Percentiles rank a stretch among this genome's conserved stretches.
phyloP scores from a whole-genome alignment of 2,888 invertebrate genomes.

The Kryphioiulus occultus region DNA sequence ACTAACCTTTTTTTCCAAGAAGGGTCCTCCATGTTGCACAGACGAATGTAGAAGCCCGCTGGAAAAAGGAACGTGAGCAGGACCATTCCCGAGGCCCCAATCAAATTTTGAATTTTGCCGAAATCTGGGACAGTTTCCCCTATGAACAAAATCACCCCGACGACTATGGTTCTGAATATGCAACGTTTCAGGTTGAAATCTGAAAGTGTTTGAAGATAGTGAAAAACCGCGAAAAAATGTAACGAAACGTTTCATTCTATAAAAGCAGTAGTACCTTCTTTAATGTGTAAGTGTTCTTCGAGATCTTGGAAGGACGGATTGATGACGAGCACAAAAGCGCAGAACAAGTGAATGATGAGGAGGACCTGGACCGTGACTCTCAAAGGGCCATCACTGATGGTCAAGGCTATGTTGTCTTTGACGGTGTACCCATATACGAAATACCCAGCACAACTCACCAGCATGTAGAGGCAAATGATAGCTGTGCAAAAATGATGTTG shows the following conservation, averaged over 20 bases:
- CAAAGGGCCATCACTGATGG: conserved; percentile 67
- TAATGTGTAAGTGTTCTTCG: conserved; percentile 71
- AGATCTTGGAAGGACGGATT: conserved; percentile 77
- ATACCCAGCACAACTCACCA: conserved; percentile 67
- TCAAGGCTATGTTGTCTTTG: conserved; percentile 68
- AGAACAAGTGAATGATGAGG: conserved; percentile 72
- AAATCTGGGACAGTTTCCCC: conserved; percentile 75
- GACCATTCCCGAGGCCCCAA: conserved; percentile 75
- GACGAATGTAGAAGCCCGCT: conserved; percentile 71
- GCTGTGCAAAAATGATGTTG: neutral
- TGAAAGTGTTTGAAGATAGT: conserved; percentile 59
- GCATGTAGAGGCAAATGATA: neutral
- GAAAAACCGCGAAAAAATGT: neutral
- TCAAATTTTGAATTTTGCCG: conserved; percentile 72
- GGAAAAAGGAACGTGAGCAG: conserved; percentile 75
- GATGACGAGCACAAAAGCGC: conserved; percentile 74
- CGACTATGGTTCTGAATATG: conserved; percentile 68
- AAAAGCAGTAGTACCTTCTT: conserved; percentile 59
- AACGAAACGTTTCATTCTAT: neutral
- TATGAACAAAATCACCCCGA: conserved; percentile 70
- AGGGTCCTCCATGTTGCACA: conserved; percentile 65
- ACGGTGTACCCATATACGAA: conserved; percentile 68
- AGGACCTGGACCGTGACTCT: conserved; percentile 70
- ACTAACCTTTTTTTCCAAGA: conserved; percentile 65
- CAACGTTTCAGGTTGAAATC: conserved; percentile 71